These are phyloP conservation scores for Scaptomyza cyrtandrae DNA, from an alignment of 2,888 invertebrate genomes.

Conservation along the genomic window DNA sequence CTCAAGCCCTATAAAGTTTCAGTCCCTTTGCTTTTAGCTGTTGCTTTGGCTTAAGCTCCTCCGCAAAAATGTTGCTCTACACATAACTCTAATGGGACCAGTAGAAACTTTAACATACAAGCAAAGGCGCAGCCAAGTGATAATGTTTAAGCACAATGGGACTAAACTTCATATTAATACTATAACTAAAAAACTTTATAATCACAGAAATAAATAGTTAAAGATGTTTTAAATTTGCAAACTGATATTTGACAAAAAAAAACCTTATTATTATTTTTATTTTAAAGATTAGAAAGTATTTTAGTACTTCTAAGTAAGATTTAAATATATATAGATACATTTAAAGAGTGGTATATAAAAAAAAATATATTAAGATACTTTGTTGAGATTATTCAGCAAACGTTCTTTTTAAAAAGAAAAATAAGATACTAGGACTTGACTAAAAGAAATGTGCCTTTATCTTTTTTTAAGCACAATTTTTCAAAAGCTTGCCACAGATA, in stretches of 20 bases:
- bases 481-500: neutral
- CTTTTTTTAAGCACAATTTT: neutral
- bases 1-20: slow-evolving; percentile 23
- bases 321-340: too few species aligned
- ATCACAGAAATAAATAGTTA: too few species aligned
- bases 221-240: too few species aligned
- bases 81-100: slow-evolving; percentile 1
- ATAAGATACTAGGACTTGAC: neutral
- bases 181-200: neutral
- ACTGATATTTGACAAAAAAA: too few species aligned
- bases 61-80: slow-evolving; percentile 29
- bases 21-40: slow-evolving; percentile 10
- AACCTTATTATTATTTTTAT: too few species aligned
- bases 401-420: too few species aligned
- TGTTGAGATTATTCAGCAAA: too few species aligned
- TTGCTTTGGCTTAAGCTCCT: slow-evolving; percentile 29
- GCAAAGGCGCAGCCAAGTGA: slow-evolving; percentile 1
- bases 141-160: slow-evolving; percentile 8
- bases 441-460: neutral
- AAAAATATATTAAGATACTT: too few species aligned
- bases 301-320: too few species aligned
- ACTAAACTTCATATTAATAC: neutral
- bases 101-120: neutral
- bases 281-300: too few species aligned
- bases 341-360: too few species aligned